A percentile compares a stretch with the other conserved stretches of the same genome.
Evolutionary conservation across 2,113 vertebrate genomes (phyloP).

Genomic region (Prochilodus magdalenae): DNA sequence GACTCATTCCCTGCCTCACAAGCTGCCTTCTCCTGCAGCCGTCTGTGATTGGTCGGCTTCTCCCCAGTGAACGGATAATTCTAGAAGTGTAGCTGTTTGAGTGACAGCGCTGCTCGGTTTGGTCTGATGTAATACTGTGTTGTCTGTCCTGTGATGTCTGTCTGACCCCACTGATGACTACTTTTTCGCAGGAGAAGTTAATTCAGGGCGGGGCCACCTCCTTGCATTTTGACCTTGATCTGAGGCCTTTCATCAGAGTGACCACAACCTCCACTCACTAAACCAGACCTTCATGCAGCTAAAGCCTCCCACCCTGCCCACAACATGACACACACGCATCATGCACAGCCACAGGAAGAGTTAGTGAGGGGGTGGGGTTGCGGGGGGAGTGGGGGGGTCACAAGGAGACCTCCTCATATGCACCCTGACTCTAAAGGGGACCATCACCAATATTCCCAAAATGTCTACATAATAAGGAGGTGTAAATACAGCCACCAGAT

Average conservation of each 20-base stretch:
- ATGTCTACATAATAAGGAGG: no score
- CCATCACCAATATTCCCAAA: no score
- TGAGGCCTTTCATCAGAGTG: conserved; percentile 51
- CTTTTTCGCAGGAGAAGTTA: conserved; percentile 5
- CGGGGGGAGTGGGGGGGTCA: no score
- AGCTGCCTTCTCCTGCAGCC: not conserved
- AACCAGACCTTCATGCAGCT: conserved; percentile 26
- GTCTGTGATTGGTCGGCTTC: not conserved
- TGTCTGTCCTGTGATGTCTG: conserved; percentile 34
- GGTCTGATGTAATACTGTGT: conserved; percentile 28
- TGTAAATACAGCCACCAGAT: no score
- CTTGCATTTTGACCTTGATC: conserved; percentile 37
- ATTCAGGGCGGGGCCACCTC: conserved; percentile 30
- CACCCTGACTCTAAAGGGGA: no score
- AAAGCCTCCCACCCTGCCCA: conserved; percentile 24
- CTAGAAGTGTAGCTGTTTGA: not conserved
- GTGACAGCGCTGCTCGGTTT: conserved; percentile 20
- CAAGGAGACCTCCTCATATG: no score
- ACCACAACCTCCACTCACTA: conserved; percentile 45
- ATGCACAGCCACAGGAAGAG: not conserved
- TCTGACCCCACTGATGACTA: conserved; percentile 11
- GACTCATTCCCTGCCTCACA: not conserved
- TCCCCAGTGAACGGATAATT: not conserved
- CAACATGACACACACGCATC: not conserved
- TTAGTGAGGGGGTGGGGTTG: not conserved